A percentile compares a stretch with the other conserved stretches of the same genome.
These are phyloP conservation scores for Drosophila neotestacea DNA, from an alignment of 2,888 invertebrate genomes.

Conservation along the genomic window DNA sequence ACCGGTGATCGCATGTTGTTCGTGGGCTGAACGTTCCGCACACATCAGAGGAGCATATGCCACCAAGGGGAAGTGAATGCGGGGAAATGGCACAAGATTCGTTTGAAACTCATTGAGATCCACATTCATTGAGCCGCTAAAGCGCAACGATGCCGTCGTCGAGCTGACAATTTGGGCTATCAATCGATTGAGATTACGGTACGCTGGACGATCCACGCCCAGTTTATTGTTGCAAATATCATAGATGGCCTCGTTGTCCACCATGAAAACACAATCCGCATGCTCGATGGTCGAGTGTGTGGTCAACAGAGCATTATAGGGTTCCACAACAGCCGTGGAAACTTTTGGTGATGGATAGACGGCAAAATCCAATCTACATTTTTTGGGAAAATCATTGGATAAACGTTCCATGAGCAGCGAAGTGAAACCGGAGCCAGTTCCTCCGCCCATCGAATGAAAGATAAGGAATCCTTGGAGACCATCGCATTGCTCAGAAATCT, in stretches of 20 bases:
- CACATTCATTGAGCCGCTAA: constrained; percentile 95
- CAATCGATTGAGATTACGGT: constrained; percentile 89
- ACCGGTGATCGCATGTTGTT: constrained; percentile 87
- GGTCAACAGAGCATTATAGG: constrained; percentile 96
- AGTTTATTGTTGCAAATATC: constrained; percentile 95
- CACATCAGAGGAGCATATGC: constrained; percentile 83
- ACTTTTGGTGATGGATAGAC: constrained; percentile 96
- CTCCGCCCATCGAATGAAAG: constrained; percentile 95
- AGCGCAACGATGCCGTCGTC: constrained; percentile 94
- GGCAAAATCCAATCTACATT: constrained; percentile 95
- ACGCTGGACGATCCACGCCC: constrained; percentile 90
- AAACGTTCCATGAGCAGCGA: constrained; percentile 94
- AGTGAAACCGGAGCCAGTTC: constrained; percentile 95
- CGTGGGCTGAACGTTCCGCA: constrained; percentile 77
- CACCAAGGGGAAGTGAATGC: constrained; percentile 89
- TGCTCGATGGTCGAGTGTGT: constrained; percentile 95
- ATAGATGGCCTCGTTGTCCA: constrained; percentile 98
- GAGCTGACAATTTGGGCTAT: constrained; percentile 93
- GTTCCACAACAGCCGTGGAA: constrained; percentile 97
- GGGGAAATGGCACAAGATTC: constrained; percentile 95
- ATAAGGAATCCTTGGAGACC: constrained; percentile 94
- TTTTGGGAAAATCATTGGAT: constrained; percentile 93
- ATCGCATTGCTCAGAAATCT: constrained; percentile 92
- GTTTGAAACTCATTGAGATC: constrained; percentile 96
- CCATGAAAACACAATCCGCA: constrained; percentile 97